Evolutionary conservation across 2,797 vertebrate genomes (phyloP).

Genomic region (Coracias cyanogaster): DNA sequence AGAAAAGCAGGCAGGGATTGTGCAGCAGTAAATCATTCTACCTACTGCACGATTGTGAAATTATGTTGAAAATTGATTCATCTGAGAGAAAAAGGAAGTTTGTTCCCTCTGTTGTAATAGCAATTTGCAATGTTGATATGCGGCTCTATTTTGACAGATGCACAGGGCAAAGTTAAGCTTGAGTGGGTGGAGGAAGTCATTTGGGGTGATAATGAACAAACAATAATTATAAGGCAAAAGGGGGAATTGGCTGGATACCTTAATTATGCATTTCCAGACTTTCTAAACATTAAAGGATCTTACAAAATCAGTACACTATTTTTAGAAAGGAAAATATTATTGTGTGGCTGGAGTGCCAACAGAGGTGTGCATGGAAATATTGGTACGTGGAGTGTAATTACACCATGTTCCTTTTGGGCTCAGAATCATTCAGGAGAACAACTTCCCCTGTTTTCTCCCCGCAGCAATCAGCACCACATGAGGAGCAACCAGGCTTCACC

Average conservation of each 20-base stretch:
- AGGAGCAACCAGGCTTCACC: neutral
- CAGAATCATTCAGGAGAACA: neutral
- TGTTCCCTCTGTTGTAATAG: constrained; percentile 22
- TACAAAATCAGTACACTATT: constrained; percentile 19
- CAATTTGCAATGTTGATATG: constrained; percentile 58
- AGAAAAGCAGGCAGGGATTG: constrained; percentile 11
- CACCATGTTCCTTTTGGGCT: neutral
- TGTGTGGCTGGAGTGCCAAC: neutral
- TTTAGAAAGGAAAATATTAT: constrained; percentile 50
- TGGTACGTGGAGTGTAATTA: accelerated
- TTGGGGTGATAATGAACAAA: constrained; percentile 48
- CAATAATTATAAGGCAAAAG: constrained; percentile 66
- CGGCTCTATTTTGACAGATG: constrained; percentile 67
- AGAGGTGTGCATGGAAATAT: neutral
- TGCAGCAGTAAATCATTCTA: constrained; percentile 48
- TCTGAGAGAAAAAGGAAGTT: constrained; percentile 49
- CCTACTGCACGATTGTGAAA: constrained; percentile 56
- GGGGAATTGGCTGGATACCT: constrained; percentile 54
- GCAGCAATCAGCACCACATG: accelerated
- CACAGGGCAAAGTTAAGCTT: constrained; percentile 65
- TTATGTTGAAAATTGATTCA: constrained; percentile 66
- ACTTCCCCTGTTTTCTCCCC: neutral
- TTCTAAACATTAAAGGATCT: constrained; percentile 45
- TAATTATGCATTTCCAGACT: constrained; percentile 62
- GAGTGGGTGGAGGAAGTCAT: constrained; percentile 64